These are phyloP conservation scores for Achlya flavicornis DNA, from an alignment of 2,888 invertebrate species.

Conservation along the genomic window DNA sequence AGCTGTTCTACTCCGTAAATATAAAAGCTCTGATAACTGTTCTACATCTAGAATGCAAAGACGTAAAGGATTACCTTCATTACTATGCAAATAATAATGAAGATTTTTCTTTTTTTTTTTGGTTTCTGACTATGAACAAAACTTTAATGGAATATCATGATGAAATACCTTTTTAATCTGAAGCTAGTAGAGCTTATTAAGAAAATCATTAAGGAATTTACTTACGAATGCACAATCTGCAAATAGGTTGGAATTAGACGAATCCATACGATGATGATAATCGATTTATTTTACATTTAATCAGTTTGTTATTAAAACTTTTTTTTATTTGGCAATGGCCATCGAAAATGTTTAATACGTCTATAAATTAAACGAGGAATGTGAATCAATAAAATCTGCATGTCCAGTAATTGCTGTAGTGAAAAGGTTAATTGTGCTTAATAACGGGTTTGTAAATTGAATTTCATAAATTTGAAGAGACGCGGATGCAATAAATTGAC, in stretches of 20 bases:
- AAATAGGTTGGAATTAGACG: background rate
- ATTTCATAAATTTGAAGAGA: conserved; percentile 39
- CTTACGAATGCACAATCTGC: background rate
- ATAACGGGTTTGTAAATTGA: conserved; percentile 37
- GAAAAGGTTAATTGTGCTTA: conserved; percentile 47
- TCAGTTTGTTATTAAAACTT: background rate
- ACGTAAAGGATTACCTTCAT: too few relatives aligned
- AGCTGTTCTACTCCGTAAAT: background rate
- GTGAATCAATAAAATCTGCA: conserved; percentile 26
- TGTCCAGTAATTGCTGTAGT: conserved; percentile 30
- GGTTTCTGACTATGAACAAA: too few relatives aligned
- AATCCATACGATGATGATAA: too few relatives aligned
- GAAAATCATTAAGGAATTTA: background rate
- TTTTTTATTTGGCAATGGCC: background rate
- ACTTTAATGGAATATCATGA: too few relatives aligned
- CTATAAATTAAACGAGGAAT: conserved; percentile 5
- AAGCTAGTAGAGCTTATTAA: background rate
- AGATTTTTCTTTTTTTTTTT: too few relatives aligned
- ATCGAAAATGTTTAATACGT: conserved; percentile 17
- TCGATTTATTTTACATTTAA: background rate
- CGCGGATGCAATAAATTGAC: conserved; percentile 33
- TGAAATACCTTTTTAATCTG: too few relatives aligned
- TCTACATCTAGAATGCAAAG: background rate
- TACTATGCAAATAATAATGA: too few relatives aligned
- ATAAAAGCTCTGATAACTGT: background rate